A percentile compares a stretch with the other conserved stretches of the same genome.
Evolutionary conservation across 2,113 vertebrate genomes (phyloP).

Genomic region (Notechis scutatus): DNA sequence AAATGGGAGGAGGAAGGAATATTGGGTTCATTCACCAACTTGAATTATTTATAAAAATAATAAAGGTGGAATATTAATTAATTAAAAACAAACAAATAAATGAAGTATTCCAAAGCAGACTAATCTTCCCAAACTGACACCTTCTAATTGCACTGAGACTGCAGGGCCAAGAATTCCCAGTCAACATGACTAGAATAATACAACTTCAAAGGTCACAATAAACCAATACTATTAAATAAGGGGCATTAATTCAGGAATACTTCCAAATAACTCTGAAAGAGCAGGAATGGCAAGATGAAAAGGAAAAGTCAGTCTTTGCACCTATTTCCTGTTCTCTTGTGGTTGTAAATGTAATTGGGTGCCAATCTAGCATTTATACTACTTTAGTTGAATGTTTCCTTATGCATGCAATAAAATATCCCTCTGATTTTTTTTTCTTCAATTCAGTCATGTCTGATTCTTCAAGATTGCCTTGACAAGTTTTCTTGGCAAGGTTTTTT

Average conservation of each 20-base stretch:
- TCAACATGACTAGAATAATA: not conserved
- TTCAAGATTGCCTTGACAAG: not conserved
- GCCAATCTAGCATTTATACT: not conserved
- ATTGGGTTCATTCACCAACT: no score
- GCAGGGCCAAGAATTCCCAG: not conserved
- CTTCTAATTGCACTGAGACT: not conserved
- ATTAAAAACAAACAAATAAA: not conserved
- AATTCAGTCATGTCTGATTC: not conserved
- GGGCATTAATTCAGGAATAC: not conserved
- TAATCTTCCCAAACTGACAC: not conserved
- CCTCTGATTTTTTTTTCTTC: not conserved
- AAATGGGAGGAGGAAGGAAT: no score
- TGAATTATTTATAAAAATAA: no score
- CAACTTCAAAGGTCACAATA: not conserved
- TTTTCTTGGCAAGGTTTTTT: not conserved
- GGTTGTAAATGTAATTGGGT: not conserved
- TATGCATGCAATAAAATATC: not conserved
- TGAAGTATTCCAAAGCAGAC: not conserved
- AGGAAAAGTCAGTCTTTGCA: not conserved
- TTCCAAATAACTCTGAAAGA: not conserved
- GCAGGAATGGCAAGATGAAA: not conserved
- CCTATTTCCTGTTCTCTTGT: not conserved
- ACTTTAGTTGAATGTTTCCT: not conserved
- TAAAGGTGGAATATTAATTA: no score
- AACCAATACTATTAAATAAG: not conserved